Conservation (phyloP, 1,140 invertebrate species). For the Dryas iulia region DNA sequence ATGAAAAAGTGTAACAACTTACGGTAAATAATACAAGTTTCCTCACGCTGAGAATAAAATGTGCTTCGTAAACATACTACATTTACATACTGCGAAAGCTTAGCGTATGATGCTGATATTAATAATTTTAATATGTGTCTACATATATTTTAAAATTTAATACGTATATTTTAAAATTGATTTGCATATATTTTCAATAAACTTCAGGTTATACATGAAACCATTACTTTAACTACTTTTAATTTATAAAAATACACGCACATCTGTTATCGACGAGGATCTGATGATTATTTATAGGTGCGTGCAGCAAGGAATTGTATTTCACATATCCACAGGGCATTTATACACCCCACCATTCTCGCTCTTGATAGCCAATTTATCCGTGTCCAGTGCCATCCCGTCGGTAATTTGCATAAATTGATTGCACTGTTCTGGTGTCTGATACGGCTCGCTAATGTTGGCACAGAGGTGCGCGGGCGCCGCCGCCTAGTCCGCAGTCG, state of each 20-base stretch:
- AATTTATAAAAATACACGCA: neutral
- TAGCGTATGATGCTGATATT: neutral
- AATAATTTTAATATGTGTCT: neutral
- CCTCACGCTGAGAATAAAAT: neutral
- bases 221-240: neutral
- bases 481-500: constrained; percentile 56
- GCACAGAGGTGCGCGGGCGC: constrained; percentile 46
- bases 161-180: neutral
- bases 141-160: neutral
- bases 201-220: neutral
- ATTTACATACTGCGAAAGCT: neutral
- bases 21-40: constrained; percentile 17
- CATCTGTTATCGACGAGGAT: neutral
- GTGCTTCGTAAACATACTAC: neutral
- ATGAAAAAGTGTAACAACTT: constrained; percentile 14
- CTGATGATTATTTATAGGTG: neutral
- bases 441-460: constrained; percentile 45
- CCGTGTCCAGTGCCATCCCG: constrained; percentile 56
- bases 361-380: constrained; percentile 57
- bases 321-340: constrained; percentile 17
- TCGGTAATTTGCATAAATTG: constrained; percentile 75
- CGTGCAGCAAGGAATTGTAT: constrained; percentile 14
- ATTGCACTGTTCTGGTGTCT: constrained; percentile 58
- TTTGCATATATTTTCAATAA: neutral
- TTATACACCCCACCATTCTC: constrained; percentile 25